phyloP scores from a whole-genome alignment of 2,888 invertebrate genomes.

The Carcina quercana region DNA sequence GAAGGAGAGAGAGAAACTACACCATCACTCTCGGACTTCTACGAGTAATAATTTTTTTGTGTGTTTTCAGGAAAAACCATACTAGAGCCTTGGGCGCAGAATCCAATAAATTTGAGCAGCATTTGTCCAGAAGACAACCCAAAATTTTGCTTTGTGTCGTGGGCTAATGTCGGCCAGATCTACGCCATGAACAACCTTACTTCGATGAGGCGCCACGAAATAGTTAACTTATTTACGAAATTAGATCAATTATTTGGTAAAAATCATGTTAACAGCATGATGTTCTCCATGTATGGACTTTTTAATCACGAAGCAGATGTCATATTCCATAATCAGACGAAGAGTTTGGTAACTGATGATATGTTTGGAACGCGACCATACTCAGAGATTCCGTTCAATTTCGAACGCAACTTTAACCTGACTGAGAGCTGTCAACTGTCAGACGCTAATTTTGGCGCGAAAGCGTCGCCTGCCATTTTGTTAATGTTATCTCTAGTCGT shows the following conservation, averaged over 20 bases:
- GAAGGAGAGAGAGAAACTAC: too few species aligned
- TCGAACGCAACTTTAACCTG: slow-evolving; percentile 41
- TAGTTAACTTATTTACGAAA: slow-evolving; percentile 79
- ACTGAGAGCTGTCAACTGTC: slow-evolving; percentile 30
- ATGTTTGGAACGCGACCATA: slow-evolving; percentile 47
- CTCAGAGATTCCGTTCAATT: slow-evolving; percentile 48
- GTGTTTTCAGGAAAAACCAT: slow-evolving; percentile 39
- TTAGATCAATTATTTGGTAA: slow-evolving; percentile 83
- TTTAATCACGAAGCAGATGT: slow-evolving; percentile 78
- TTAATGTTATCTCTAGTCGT: slow-evolving; percentile 37
- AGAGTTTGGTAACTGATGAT: slow-evolving; percentile 34
- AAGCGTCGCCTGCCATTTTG: slow-evolving; percentile 26
- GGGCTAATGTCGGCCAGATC: slow-evolving; percentile 80
- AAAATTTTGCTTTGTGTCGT: slow-evolving; percentile 77
- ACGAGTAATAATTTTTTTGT: slow-evolving; percentile 1
- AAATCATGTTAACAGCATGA: slow-evolving; percentile 67
- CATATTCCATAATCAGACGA: slow-evolving; percentile 78
- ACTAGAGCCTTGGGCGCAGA: slow-evolving; percentile 51
- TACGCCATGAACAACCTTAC: slow-evolving; percentile 75
- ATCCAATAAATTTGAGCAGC: slow-evolving; percentile 56
- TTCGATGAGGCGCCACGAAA: slow-evolving; percentile 76
- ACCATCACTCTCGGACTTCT: too few species aligned
- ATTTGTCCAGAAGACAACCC: slow-evolving; percentile 73
- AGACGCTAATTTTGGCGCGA: slow-evolving; percentile 34
- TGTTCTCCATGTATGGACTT: slow-evolving; percentile 81